phyloP scores from a whole-genome alignment of 1,140 invertebrate genomes.

The Bathynomus jamesi region DNA sequence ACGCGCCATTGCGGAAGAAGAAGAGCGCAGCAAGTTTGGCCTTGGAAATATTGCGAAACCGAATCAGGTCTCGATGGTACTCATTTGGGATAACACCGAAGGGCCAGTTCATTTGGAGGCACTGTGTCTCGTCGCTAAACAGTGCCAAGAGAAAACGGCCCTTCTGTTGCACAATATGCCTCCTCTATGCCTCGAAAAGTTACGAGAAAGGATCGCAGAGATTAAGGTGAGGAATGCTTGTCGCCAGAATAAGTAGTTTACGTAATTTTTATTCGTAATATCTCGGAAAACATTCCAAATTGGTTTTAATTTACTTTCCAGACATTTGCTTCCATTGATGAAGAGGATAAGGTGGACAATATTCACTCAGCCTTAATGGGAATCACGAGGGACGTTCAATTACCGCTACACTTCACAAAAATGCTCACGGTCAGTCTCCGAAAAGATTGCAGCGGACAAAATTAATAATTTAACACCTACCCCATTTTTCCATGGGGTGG shows the following conservation, averaged over 20 bases:
- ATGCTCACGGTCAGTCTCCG: background rate
- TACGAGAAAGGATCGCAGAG: constrained; percentile 2
- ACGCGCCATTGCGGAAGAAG: constrained; percentile 60
- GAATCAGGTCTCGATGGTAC: constrained; percentile 64
- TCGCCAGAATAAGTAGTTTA: too few relatives aligned
- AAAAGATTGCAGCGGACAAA: too few relatives aligned
- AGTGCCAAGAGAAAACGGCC: constrained; percentile 52
- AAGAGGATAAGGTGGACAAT: background rate
- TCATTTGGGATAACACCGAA: constrained; percentile 74
- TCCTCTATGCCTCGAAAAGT: constrained; percentile 5
- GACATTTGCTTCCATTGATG: background rate
- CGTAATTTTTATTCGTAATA: too few relatives aligned
- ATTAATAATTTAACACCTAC: too few relatives aligned
- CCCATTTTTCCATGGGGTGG: too few relatives aligned
- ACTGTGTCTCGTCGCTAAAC: constrained; percentile 76
- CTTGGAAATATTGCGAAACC: constrained; percentile 45
- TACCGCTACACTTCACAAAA: background rate
- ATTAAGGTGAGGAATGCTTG: constrained; percentile 25
- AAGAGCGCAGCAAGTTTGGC: constrained; percentile 49
- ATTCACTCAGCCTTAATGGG: background rate
- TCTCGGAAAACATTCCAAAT: background rate
- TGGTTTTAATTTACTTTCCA: background rate
- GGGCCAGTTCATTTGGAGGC: constrained; percentile 80
- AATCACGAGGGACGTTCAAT: background rate
- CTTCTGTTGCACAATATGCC: constrained; percentile 8